Percentiles rank a stretch among this genome's conserved stretches.
Evolutionary conservation across 2,888 invertebrate genomes (phyloP).

Genomic region (Plemyria rubiginata): DNA sequence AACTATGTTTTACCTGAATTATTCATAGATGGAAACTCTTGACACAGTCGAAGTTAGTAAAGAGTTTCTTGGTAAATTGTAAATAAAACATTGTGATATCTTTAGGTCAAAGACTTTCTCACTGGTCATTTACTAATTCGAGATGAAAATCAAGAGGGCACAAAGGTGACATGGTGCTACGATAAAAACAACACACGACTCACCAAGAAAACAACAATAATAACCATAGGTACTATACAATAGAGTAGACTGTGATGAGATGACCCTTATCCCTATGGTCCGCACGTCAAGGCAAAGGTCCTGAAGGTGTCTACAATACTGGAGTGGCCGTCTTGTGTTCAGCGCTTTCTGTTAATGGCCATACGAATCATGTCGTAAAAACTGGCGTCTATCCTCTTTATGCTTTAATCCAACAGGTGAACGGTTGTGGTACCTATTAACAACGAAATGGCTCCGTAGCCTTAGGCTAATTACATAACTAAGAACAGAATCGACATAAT

Average conservation of each 20-base stretch:
- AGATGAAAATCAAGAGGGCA: background rate
- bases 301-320: too few relatives aligned
- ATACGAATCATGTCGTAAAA: background rate
- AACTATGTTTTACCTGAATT: constrained; percentile 36
- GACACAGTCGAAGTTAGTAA: constrained; percentile 16
- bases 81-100: background rate
- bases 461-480: constrained; percentile 9
- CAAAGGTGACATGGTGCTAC: background rate
- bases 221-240: background rate
- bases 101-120: background rate
- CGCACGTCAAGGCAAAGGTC: too few relatives aligned
- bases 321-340: too few relatives aligned
- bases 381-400: background rate
- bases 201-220: background rate
- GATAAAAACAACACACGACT: background rate
- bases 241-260: too few relatives aligned
- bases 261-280: too few relatives aligned
- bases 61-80: background rate
- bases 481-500: constrained; percentile 20
- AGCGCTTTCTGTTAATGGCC: too few relatives aligned
- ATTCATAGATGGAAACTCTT: constrained; percentile 29
- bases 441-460: constrained; percentile 7
- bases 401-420: background rate
- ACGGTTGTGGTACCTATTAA: background rate
- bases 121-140: background rate